Base-by-base conservation (phyloP, 1,140 invertebrate genomes). In the Holotrichia oblita region DNA sequence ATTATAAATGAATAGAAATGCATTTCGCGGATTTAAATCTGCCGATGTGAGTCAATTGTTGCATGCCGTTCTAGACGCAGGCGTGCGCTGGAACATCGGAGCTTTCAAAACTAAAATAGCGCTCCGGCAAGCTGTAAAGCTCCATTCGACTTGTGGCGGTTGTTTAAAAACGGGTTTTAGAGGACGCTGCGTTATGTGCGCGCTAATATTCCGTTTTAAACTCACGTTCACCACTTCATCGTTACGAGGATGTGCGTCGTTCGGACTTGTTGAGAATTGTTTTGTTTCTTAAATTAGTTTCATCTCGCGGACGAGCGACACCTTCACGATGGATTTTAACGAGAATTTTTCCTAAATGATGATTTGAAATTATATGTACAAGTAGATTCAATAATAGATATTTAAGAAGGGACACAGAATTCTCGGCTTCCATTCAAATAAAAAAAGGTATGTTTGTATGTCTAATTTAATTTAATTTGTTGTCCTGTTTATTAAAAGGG, bases 381-480 rank as follows among this genome's bases (percentile, higher is more conserved):
- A n/a, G 27, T 34, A 34, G 27, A 34, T 34, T 34, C 27, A 4
- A 34, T 34, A 34, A 2, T 2, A 34, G 4, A 34, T 34, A 34
- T 34, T 34, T 34, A 34, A 2, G 1, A 34, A n/a, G n/a, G 27
- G 27, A 34, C 4, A n/a, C 27, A 34, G 14, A 17, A 55, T 55
- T 55, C 14, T n/a, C 48, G 6, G 48, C 48, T 55, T 17, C 48
- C 12, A 17, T 55, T 17, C 48, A 6, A 14, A 14, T 1, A 14
- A 17, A 17, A 55, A 55, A 55, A 55, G 48, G 48, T 55, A 55
- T 17, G 48, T 55, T 55, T 55, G n/a, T 55, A n/a, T n/a, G 48
- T 55, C 48, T 34, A 34, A 6, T 55, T 55, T 55, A 55, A 55
- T 55, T 55, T n/a, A n/a, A 14, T 17, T n/a, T 55, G 17, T 55